Base-by-base conservation (phyloP, 2,888 invertebrate genomes). In the Hipparchia semele region DNA sequence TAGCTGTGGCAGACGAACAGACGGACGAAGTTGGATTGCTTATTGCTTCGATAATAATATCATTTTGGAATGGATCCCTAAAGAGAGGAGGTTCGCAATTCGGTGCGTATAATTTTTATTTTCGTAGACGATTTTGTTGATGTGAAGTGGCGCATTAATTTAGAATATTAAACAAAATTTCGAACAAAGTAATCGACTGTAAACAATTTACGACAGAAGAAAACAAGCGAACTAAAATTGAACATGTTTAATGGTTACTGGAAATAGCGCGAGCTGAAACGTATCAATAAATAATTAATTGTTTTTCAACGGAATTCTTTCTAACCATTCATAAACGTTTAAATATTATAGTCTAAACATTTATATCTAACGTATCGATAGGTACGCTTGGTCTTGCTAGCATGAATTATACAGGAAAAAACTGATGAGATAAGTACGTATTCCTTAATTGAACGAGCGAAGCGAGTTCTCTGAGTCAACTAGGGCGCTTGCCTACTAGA, bases 81-180 rank as follows among this genome's bases (percentile, higher is more conserved):
- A 49, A 8, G 49, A 49, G 23, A 49, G 49, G 49, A 49, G 6
- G 7, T 6, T 8, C 49, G 3, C 49, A 49, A 49, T 49, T 49
- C 49, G 7, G 7, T 49, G 49, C 49, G 49, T 49, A 8, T 49
- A 7, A 8, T 7, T 6, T 49, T 6, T 23, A 6, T 58, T 58
- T 23, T 7, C 39, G 60, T 45, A 61, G 4, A 1, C 6, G n/a
- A 45, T 60, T 39, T 39, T 46, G 23, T 59, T 33, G 59, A 23
- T 60, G 4, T 10, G 59, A 33, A 64, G 5, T 49, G 49, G 8
- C 46, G 9, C 49, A 64, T 49, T 8, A 64, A 49, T 64, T 64
- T 46, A 46, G 62, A 62, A 62, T n/a, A 13, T 62, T 49, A 64
- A 64, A 49, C 49, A 64, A 49, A 64, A 64, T 64, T 49, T 64